Conservation (phyloP, 2,797 vertebrate species). For the Eulemur albifrons region DNA sequence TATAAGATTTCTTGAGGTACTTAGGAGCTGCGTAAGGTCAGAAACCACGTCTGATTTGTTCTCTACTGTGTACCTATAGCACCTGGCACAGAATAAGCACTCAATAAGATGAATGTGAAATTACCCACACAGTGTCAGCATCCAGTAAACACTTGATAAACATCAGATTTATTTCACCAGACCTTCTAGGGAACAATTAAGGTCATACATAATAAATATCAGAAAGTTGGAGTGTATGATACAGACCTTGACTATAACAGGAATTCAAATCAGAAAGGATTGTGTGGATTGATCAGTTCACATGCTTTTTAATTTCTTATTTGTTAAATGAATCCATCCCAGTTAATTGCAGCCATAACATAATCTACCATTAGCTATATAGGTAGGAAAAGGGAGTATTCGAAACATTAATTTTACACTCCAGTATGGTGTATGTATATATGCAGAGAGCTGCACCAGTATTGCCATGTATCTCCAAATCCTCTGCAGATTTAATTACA, state of each 20-base stretch:
- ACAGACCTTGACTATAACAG: not conserved
- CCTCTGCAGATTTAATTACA: constrained; percentile 65
- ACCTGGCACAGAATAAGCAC: not conserved
- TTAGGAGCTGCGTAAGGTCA: not conserved
- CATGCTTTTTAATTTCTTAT: constrained; percentile 35
- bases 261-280: not conserved
- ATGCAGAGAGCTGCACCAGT: not conserved
- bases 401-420: constrained; percentile 6
- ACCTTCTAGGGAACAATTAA: not conserved
- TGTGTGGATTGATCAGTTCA: not conserved
- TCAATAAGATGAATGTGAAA: not conserved
- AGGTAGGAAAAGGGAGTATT: not conserved
- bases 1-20: not conserved
- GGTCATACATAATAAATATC: not conserved
- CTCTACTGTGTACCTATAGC: not conserved
- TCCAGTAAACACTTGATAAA: not conserved
- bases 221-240: not conserved
- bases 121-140: not conserved
- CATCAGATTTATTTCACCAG: not conserved
- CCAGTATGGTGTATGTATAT: not conserved
- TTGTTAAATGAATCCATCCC: not conserved
- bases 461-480: not conserved
- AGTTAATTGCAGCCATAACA: not conserved
- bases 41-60: constrained; percentile 25
- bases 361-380: not conserved